Conservation (phyloP, 2,797 vertebrate genomes). For the Tenualosa ilisha region DNA sequence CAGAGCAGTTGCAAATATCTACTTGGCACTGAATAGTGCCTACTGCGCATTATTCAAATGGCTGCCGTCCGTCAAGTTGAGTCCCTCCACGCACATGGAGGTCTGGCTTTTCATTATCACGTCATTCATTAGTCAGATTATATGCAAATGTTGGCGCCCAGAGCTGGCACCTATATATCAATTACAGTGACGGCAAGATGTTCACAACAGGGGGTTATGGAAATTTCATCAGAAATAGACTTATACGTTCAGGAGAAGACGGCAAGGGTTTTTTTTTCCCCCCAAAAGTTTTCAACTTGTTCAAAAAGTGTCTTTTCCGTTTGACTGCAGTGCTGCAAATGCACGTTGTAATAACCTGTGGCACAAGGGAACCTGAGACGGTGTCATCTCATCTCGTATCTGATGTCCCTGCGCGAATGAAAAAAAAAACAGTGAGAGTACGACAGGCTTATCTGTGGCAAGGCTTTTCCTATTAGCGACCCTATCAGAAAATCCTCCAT, state of each 20-base stretch:
- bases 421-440: no score
- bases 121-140: conserved; percentile 69
- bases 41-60: conserved; percentile 71
- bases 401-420: not conserved
- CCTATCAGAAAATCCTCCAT: not conserved
- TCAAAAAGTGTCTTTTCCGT: not conserved
- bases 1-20: conserved; percentile 36
- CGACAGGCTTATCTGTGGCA: not conserved
- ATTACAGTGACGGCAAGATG: conserved; percentile 62
- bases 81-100: conserved; percentile 31
- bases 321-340: not conserved
- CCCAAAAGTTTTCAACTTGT: not conserved
- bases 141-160: conserved; percentile 66
- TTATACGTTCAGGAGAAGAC: not conserved
- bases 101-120: conserved; percentile 60
- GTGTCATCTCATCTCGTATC: not conserved
- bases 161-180: conserved; percentile 64
- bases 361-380: not conserved
- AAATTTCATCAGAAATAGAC: conserved; percentile 37
- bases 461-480: not conserved
- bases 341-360: not conserved
- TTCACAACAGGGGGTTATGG: conserved; percentile 50
- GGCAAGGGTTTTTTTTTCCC: not conserved
- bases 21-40: conserved; percentile 61
- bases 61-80: conserved; percentile 61